Evolutionary conservation across 2,113 vertebrate species (phyloP).

Genomic region (Indri indri): DNA sequence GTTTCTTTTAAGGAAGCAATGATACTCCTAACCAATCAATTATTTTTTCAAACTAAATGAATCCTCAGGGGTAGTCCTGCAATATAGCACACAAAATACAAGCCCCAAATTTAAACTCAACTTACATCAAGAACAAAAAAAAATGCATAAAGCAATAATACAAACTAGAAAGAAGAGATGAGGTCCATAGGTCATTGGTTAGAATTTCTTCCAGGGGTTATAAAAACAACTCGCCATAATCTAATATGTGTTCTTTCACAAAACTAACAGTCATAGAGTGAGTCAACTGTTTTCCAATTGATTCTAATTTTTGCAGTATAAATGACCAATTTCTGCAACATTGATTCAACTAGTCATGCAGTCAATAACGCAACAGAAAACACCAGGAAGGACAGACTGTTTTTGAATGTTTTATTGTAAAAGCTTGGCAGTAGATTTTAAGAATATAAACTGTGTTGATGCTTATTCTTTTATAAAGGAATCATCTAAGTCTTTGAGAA

Average conservation of each 20-base stretch:
- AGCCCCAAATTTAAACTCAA: not conserved
- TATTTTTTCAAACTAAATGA: not conserved
- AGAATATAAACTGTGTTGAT: not conserved
- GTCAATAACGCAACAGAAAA: conserved; percentile 44
- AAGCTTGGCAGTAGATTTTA: not conserved
- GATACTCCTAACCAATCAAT: not conserved
- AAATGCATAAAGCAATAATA: not conserved
- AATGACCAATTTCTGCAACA: conserved; percentile 16
- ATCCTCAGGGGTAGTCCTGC: not conserved
- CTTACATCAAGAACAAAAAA: not conserved
- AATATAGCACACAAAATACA: not conserved
- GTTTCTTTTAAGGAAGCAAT: not conserved
- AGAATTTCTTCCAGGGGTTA: not conserved
- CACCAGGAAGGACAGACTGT: not conserved
- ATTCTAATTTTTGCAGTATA: conserved; percentile 41
- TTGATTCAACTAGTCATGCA: conserved; percentile 37
- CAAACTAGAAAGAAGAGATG: not conserved
- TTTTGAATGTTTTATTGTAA: conserved; percentile 43
- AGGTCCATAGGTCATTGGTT: not conserved
- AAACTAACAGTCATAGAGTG: not conserved
- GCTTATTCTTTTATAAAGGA: conserved; percentile 30
- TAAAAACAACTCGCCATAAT: not conserved
- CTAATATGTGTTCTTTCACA: not conserved
- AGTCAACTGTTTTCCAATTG: not conserved
- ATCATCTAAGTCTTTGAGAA: not conserved